Evolutionary conservation across 2,797 vertebrate species (phyloP).

Genomic region (Hipposideros larvatus): DNA sequence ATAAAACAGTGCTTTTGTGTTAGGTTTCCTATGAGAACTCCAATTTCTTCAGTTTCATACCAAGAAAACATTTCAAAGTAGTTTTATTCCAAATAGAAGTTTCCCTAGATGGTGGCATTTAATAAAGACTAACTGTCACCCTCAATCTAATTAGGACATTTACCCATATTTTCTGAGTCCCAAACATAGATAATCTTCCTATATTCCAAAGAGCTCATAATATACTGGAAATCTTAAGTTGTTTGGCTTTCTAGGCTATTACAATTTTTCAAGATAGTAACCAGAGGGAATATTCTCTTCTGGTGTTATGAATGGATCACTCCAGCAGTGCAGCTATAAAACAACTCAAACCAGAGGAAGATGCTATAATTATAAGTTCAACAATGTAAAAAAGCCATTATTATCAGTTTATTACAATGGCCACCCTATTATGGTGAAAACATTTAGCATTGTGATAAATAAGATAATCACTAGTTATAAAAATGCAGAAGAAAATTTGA

Average conservation of each 20-base stretch:
- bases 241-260: not conserved
- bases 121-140: not conserved
- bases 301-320: not conserved
- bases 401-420: not conserved
- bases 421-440: not conserved
- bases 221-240: slow-evolving; percentile 7
- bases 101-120: not conserved
- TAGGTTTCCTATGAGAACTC: not conserved
- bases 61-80: not conserved
- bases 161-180: not conserved
- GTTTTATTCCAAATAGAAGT: slow-evolving; percentile 40
- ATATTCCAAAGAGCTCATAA: not conserved
- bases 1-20: not conserved
- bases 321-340: not conserved
- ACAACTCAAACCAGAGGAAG: not conserved
- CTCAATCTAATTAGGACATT: not conserved
- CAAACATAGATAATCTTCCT: not conserved
- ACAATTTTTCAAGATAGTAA: not conserved
- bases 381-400: not conserved
- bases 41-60: not conserved
- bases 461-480: not conserved
- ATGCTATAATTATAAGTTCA: not conserved
- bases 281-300: not conserved
- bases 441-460: not conserved
- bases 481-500: not conserved